phyloP scores from a whole-genome alignment of 2,888 invertebrate species.

The Plagodis pulveraria region DNA sequence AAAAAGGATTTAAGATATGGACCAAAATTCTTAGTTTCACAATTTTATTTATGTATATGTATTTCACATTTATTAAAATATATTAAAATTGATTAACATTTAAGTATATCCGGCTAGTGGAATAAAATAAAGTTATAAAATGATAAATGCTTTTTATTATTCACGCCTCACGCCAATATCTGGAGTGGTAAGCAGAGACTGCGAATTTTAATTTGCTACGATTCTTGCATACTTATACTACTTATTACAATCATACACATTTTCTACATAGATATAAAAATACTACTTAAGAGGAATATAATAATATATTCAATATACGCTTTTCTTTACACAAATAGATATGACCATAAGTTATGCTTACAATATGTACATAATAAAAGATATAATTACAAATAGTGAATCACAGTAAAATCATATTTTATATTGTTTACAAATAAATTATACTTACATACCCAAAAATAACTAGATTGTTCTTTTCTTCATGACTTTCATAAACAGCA shows the following conservation, averaged over 20 bases:
- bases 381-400: slow-evolving; percentile 6
- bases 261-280: too few relatives aligned
- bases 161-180: background rate
- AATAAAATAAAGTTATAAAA: slow-evolving; percentile 21
- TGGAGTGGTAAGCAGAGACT: background rate
- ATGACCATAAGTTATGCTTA: too few relatives aligned
- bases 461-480: slow-evolving; percentile 86
- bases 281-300: too few relatives aligned
- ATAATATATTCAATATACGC: too few relatives aligned
- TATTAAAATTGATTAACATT: background rate
- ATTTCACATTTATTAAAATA: slow-evolving; percentile 1
- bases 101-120: slow-evolving; percentile 16
- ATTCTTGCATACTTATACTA: too few relatives aligned
- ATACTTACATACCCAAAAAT: slow-evolving; percentile 44
- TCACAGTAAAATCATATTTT: slow-evolving; percentile 13
- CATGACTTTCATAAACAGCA: slow-evolving; percentile 96
- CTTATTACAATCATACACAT: too few relatives aligned
- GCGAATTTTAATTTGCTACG: background rate
- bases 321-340: too few relatives aligned
- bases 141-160: background rate
- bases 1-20: slow-evolving; percentile 23
- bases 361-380: background rate
- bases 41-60: slow-evolving; percentile 10
- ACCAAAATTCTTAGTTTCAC: slow-evolving; percentile 26
- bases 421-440: slow-evolving; percentile 11